Evolutionary conservation across 2,113 vertebrate genomes (phyloP).

Genomic region (Paraplagusia blochii): DNA sequence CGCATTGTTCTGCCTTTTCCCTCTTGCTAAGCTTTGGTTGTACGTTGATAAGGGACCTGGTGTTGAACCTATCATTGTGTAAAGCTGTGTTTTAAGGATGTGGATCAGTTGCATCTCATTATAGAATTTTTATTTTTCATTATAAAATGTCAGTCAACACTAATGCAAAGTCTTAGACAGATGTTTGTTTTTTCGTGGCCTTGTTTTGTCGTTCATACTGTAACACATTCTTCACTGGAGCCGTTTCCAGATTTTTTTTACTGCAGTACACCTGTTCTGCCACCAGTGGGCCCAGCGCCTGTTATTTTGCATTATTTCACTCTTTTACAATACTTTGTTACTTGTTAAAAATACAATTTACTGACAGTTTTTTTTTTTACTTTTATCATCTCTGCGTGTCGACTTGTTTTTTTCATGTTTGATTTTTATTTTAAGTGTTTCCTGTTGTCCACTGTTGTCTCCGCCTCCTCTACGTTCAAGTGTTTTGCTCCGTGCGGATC

Average conservation of each 20-base stretch:
- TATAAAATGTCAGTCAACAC: background rate
- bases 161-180: background rate
- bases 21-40: no score
- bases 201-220: background rate
- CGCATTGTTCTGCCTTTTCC: no score
- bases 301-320: no score
- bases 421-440: background rate
- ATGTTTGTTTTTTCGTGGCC: conserved; percentile 6
- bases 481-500: background rate
- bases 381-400: background rate
- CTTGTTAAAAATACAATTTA: no score
- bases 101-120: conserved; percentile 28
- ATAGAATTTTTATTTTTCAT: conserved; percentile 16
- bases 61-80: conserved; percentile 33
- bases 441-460: no score
- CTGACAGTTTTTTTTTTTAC: no score
- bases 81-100: conserved; percentile 12
- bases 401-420: background rate
- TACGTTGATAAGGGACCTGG: conserved; percentile 16
- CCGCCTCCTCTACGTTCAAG: background rate
- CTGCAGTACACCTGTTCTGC: no score
- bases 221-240: no score
- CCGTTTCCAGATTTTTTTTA: no score
- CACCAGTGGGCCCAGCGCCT: no score
- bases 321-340: no score